A percentile compares a stretch with the other conserved stretches of the same genome.
Evolutionary conservation across 2,888 invertebrate species (phyloP).

Genomic region (Drosophila peninsularis): DNA sequence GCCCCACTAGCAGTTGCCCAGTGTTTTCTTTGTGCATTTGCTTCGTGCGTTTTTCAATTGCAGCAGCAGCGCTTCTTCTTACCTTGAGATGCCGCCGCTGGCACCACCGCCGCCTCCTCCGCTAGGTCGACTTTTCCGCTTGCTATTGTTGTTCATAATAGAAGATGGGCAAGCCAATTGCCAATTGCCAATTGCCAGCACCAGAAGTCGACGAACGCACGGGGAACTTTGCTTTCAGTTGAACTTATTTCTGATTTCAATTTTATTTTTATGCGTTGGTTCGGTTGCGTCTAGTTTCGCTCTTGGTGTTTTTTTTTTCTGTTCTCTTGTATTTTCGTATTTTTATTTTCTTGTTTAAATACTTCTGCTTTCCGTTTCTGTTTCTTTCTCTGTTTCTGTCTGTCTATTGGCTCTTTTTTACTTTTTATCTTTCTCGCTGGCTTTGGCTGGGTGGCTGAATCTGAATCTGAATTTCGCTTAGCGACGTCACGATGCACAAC

Average conservation of each 20-base stretch:
- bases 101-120: constrained; percentile 69
- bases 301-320: constrained; percentile 20
- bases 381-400: constrained; percentile 31
- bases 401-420: constrained; percentile 42
- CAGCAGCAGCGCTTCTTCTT: constrained; percentile 70
- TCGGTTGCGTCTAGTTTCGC: constrained; percentile 46
- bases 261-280: constrained; percentile 57
- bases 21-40: constrained; percentile 53
- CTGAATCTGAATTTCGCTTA: constrained; percentile 61
- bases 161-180: constrained; percentile 61
- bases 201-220: constrained; percentile 62
- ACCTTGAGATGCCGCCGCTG: constrained; percentile 80
- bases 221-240: constrained; percentile 52
- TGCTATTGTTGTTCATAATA: constrained; percentile 87
- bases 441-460: constrained; percentile 56
- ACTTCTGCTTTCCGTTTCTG: constrained; percentile 47
- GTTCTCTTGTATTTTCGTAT: constrained; percentile 11
- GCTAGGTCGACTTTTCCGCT: constrained; percentile 93
- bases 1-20: constrained; percentile 20
- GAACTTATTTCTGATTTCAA: constrained; percentile 56
- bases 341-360: constrained; percentile 41
- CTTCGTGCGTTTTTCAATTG: constrained; percentile 53
- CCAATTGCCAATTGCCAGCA: constrained; percentile 68
- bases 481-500: constrained; percentile 66
- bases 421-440: constrained; percentile 42